phyloP scores from a whole-genome alignment of 2,113 vertebrate species.

The Neolamprologus falcicula region DNA sequence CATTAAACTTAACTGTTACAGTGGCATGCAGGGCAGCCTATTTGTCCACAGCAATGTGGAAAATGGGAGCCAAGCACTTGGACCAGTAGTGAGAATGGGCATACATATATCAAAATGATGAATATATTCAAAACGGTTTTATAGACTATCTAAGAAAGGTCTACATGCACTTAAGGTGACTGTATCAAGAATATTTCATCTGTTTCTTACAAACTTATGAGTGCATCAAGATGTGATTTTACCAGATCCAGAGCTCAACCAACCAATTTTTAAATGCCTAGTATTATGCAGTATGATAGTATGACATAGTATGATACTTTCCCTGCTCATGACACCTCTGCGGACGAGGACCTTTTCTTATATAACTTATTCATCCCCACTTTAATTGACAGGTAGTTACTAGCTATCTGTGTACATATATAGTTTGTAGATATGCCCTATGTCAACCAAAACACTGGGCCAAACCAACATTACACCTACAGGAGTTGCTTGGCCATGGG shows the following conservation, averaged over 20 bases:
- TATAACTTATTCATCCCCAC: neutral
- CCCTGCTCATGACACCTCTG: neutral
- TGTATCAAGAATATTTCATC: neutral
- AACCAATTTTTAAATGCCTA: neutral
- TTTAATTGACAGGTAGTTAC: neutral
- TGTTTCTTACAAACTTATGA: neutral
- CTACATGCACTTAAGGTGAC: neutral
- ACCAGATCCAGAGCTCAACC: neutral
- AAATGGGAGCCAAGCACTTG: neutral
- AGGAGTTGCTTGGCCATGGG: neutral
- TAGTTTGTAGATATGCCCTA: neutral
- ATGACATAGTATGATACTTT: neutral
- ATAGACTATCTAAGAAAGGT: neutral
- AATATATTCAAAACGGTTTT: neutral
- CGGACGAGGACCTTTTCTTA: fast-evolving
- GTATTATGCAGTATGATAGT: neutral
- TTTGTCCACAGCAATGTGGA: neutral
- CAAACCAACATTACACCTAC: neutral
- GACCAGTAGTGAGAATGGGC: neutral
- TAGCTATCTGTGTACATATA: neutral
- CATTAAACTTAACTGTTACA: neutral
- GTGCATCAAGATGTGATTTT: fast-evolving
- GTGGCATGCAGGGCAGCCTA: neutral
- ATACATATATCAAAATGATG: neutral
- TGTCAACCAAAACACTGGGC: neutral